Base-by-base conservation (phyloP, 2,113 vertebrate genomes). In the Amphiprion percula region DNA sequence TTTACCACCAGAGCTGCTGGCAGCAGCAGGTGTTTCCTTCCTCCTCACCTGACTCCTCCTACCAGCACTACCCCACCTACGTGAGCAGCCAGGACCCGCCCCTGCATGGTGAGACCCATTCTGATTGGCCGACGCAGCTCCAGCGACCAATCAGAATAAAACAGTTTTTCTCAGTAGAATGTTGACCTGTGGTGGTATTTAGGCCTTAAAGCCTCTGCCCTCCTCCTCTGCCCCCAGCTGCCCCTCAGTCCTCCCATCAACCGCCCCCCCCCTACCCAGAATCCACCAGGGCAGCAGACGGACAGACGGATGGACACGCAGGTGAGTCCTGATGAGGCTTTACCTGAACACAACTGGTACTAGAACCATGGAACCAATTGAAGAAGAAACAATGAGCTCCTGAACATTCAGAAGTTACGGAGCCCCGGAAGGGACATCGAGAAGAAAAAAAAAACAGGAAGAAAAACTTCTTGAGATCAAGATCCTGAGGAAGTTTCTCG, bases 1-100 rank as follows among this genome's bases (percentile, higher is more conserved):
- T 95, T 80, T 98, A 93, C 79, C 96, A 98, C 44, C 97, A 99
- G 92, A 97, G 81, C 91, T 97, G 86, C 50, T 99, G 96, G 83
- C 96, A 96, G 81, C 95, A 96, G 61, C 73, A 94, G 15, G 58
- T 24, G 10, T 95, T 93, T 53, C 79, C 94, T 4, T 64, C 92
- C 17, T 58, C 94, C 11, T 81, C 92, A 0, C 81, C 94, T 0
- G 90, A 94, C 14, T 26, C 89, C n/a, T 90, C 96, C 60, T 84
- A 88, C 83, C 96, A 96, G 67, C 66, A 93, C 0, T 98, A 94
- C 74, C 4, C 85, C 17, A 11, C 80, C 7, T 87, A 96, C 71
- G 73, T 83, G 72, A 79, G 46, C 76, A 79, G 50, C 74, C 87
- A 86, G 77, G 87, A 92, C 2, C 14, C 76, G 7, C 26, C 80